Base-by-base conservation (phyloP, 2,113 vertebrate species). In the Cyanistes caeruleus region DNA sequence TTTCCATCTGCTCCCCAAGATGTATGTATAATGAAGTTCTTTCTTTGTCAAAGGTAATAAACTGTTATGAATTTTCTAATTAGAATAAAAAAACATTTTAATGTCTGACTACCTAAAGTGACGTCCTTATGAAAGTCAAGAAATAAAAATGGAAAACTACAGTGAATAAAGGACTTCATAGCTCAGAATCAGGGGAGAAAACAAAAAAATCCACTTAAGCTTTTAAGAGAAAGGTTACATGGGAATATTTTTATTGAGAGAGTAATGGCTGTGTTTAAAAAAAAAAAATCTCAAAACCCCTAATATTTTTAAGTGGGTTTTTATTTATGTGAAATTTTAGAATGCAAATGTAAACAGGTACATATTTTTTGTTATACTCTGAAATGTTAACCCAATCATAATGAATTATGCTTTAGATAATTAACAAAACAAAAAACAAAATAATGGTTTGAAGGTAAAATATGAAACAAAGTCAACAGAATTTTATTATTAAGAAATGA, bases 221-320 rank as follows among this genome's bases (percentile, higher is more conserved):
- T 85, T 75, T 64, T 51, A 5, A n/a, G 6, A 7, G 10, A 55
- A 51, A 60, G 16, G 2, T 3, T 75, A 31, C 30, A 28, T 51
- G 5, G 24, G 12, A 68, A 35, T 11, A 60, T 53, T 72, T 55
- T 77, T 70, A 14, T 39, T 76, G 43, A 70, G 4, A 8, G 21
- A 63, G 0, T 13, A 58, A 67, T 48, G 7, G 1, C 5, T 85
- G 5, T 39, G 4, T 15, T 10, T 52, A 39, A 22, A 75, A 75
- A 79, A 75, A 25, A 9, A 56, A 51, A 46, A 31, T 48, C 13
- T 33, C 0, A 41, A 69, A 59, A 55, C 2, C 24, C 9, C 4
- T 25, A 31, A 10, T 4, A 0, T 37, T 68, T 80, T 62, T 27
- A 2, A 43, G 1, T 0, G 1, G 5, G 2, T 63, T 56, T 44